Base-by-base conservation (phyloP, 53 echinoderm and acorn worm species). In the Hippasteria phrygiana region DNA sequence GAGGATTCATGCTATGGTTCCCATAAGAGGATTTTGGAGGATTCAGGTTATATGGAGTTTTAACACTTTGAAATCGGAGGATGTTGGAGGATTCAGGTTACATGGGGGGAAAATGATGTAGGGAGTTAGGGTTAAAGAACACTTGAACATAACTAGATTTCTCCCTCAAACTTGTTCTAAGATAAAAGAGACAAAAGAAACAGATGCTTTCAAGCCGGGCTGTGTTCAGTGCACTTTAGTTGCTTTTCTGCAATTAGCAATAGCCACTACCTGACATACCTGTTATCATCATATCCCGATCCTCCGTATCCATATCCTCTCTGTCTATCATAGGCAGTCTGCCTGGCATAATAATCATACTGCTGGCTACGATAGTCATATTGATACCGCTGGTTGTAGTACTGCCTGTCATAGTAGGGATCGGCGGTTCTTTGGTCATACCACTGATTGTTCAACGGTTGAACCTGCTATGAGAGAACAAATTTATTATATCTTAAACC, bases 331-430 rank as follows among this genome's bases (percentile, higher is more conserved):
- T 71, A 85, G 1, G 85, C 85, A 34, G 85, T 71, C 38, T 85
- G 71, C 37, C 71, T 32, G 62, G 36, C 79, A 40, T 90, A 90
- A 28, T 62, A 62, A 56, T 90, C 82, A 17, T 90, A 90, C 41
- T 71, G 64, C 42, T 73, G 83, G 20, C 46, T 43, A 24, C 80
- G 72, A 40, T 45, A 65, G 34, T 90, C 34, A 34, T 90, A 90
- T 5, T 26, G 73, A 7, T 74, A 74, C 6, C 46, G 75, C 43
- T 18, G 62, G 51, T 74, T 42, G 55, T 87, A 87, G 9, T 87
- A 56, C 4, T 87, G 75, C 55, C 75, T 56, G 87, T 75, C 32
- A 34, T 87, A 87, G 40, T 87, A 75, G 1, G 56, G 75, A n/a
- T 87, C 66, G 4, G 53, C 11, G 26, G 67, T 17, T 22, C 70